phyloP scores from a whole-genome alignment of 2,888 invertebrate species.

The Brachyopa scutellaris region DNA sequence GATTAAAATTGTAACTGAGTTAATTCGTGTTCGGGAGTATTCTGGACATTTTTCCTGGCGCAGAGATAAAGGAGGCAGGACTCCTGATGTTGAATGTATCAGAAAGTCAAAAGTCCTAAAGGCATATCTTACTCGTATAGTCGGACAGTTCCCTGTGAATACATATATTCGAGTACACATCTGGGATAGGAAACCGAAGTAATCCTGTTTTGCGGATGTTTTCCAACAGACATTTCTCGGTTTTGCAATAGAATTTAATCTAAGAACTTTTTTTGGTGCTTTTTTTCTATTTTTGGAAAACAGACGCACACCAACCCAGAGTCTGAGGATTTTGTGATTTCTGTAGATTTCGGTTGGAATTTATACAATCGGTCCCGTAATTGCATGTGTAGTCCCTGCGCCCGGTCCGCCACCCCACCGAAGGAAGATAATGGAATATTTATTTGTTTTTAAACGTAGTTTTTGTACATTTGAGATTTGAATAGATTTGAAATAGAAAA shows the following conservation, averaged over 20 bases:
- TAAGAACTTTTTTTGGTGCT: constrained; percentile 16
- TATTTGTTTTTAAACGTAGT: constrained; percentile 44
- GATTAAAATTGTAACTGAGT: constrained; percentile 67
- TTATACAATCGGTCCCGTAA: constrained; percentile 51
- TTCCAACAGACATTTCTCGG: constrained; percentile 59
- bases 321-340: constrained; percentile 49
- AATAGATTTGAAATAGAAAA: no score
- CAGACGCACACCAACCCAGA: constrained; percentile 16
- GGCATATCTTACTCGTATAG: constrained; percentile 59
- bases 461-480: constrained; percentile 1
- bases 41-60: constrained; percentile 48
- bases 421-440: constrained; percentile 57
- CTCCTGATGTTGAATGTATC: constrained; percentile 58
- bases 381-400: constrained; percentile 40
- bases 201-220: constrained; percentile 65
- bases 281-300: not conserved
- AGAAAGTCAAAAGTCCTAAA: constrained; percentile 68
- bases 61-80: constrained; percentile 30
- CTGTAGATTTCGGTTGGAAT: constrained; percentile 42
- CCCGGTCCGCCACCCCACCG: no score
- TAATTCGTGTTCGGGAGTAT: constrained; percentile 52
- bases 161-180: not conserved
- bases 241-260: constrained; percentile 63
- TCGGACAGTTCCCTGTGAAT: constrained; percentile 10
- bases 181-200: constrained; percentile 46